Conservation (phyloP, 2,113 vertebrate genomes). For the Chloropsis hardwickii region DNA sequence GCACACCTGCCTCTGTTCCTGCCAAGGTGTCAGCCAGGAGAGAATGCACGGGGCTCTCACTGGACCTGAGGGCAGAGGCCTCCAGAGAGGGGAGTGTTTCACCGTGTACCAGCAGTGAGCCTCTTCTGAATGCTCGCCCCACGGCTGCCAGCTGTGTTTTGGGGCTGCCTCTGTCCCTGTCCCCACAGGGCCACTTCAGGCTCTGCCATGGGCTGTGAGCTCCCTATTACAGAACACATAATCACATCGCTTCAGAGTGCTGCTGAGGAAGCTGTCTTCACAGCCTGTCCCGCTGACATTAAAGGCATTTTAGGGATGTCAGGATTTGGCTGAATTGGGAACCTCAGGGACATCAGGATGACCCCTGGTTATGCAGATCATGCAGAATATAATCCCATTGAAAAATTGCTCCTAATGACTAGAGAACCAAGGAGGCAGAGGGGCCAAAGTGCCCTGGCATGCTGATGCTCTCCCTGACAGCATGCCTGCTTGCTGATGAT, state of each 20-base stretch:
- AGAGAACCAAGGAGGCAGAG: background rate
- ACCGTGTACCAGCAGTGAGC: fast-evolving
- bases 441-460: too few relatives aligned
- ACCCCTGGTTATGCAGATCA: background rate
- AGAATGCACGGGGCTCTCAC: fast-evolving
- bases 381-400: background rate
- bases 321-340: background rate
- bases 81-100: background rate
- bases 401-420: background rate
- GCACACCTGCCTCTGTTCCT: fast-evolving
- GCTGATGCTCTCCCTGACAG: fast-evolving
- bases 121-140: background rate
- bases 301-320: background rate
- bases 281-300: fast-evolving
- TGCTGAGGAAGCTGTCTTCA: background rate
- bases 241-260: fast-evolving
- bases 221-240: background rate
- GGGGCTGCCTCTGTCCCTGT: background rate
- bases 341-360: background rate
- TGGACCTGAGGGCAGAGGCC: fast-evolving
- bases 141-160: background rate
- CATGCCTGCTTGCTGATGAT: fast-evolving
- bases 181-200: background rate
- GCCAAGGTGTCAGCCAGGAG: background rate
- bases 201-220: background rate